Evolutionary conservation across 2,888 invertebrate genomes (phyloP), one percentile per base, ranked within the genome.

Genomic region (Plagodis pulveraria): DNA sequence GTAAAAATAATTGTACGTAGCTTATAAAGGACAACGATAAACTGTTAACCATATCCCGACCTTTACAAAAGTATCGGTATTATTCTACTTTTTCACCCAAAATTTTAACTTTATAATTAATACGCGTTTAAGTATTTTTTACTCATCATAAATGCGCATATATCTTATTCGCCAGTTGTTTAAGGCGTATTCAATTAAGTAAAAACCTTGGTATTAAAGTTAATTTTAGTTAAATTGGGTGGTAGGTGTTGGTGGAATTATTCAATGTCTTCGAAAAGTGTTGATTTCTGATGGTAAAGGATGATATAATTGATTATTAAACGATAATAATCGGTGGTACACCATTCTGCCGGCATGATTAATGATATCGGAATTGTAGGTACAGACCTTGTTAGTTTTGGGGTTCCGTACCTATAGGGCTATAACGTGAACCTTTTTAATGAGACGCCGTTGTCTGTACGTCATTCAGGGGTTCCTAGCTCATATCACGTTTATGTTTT

Each of bases 211-310:
- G 71, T 80, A 77, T 80, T 81, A 68, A 78, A 83, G 74, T 76
- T 83, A 83, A 85, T 86, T 85, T 82, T 80, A 76, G 78, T 71
- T 77, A 82, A 83, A 84, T 82, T 83, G 80, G 68, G 58, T 58
- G 72, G 76, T 61, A 77, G 78, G 78, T 78, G 77, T 77, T 69
- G 69, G 67, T 6, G 56, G 60, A 67, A 79, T 80, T 77, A 79
- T 72, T 76, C 75, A 71, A 63, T 73, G 71, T 67, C 64, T 51
- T 35, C 57, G 49, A 61, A 59, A 51, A 42, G 52, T 50, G 50
- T 56, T 52, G 64, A 66, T 63, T 62, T 58, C 60, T 49, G 32
- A 44, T 51, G 45, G 52, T 54, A 45, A 46, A 54, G 49, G 42
- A 59, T 56, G 47, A 58, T 62, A 34, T 65, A 60, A 66, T 66